Evolutionary conservation across 2,797 vertebrate genomes (phyloP), one percentile per base, ranked within the genome.

Genomic region (Xiphorhynchus erythropygius): DNA sequence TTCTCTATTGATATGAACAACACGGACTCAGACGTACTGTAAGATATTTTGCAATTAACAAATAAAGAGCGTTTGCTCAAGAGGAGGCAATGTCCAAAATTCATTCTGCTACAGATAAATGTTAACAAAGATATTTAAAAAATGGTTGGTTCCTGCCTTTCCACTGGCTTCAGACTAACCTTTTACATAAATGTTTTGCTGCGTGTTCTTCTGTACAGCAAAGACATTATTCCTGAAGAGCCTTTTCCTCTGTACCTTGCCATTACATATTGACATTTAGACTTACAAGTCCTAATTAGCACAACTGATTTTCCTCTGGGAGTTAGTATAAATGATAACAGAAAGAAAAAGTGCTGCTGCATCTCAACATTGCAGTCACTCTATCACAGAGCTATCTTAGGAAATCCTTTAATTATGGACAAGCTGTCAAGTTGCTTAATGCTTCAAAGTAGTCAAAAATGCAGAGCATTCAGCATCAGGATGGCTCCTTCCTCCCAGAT

Each of bases 271-370:
- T 95, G 88, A 87, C 87, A 94, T 89, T 93, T 90, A 90, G 73
- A 86, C 88, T 95, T 70, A 84, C 57, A 84, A 93, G 42, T 93
- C 55, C 79, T 93, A 94, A 95, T 97, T 88, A 93, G 87, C 80
- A 69, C 30, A 52, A 79, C 52, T 79, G 44, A 59, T 90, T 94
- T 94, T 84, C 85, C 83, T 82, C 56, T 79, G 85, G 85, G 84
- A 94, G 28, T 85, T 91, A 56, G 83, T 78, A 91, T 69, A 89
- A 94, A 87, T 67, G 47, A 93, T 35, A 79, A 73, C 57, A 88
- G 56, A 32, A 78, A 46, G 75, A 89, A 89, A 67, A 89, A 83
- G 32, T 49, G 37, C 42, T 65, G 21, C 55, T 75, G 42, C 6
- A 1, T 88, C 67, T 88, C 35, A 42, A 13, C 2, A 0, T 32